Evolutionary conservation across 2,888 invertebrate species (phyloP), one percentile per base, ranked within the genome.

Genomic region (Alloplasta piceator): DNA sequence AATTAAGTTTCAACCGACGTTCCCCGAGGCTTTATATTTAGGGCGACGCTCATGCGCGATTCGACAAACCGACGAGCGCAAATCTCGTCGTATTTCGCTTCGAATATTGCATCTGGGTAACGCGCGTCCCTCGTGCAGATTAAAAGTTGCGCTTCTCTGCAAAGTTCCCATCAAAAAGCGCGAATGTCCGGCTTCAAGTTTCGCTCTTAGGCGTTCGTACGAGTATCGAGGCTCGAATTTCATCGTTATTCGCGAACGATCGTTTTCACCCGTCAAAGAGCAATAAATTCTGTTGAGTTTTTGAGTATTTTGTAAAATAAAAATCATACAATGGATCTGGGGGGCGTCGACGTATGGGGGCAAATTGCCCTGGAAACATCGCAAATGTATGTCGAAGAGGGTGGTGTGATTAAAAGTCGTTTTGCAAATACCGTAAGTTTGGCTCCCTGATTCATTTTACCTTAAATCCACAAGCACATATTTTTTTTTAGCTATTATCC

Each of bases 291-390:
- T 46, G 41, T 26, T 9, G 10, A 50, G 64, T 64, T 14, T 46
- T 26, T 26, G 14, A 26, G 41, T 36, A 43, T 71, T 9, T 48
- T 58, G 64, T 43, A 43, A 12, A 7, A 52, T 52, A 52, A 52
- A 52, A 52, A 26, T 14, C 6, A 84, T 80, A 91, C 80, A 75
- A 95, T 96, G 96, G 95, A 96, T 94, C 93, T 95, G 85, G 94
- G 94, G 67, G 92, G 92, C 63, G 95, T 95, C 72, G 96, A 97
- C 94, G 96, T 98, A 89, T 97, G 97, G 97, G 97, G 97, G 66
- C 97, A 98, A 92, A 93, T 98, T 89, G 97, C 97, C 81, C 94
- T 97, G 79, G 97, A 98, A 93, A 96, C 97, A 72, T 96, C 96
- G 87, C 97, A 97, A 93, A 96, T 97, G 84, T 97, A 97, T 92